Percentiles rank a stretch among this genome's conserved stretches.
Evolutionary conservation across 2,888 invertebrate genomes (phyloP).

Genomic region (Tachina fera): DNA sequence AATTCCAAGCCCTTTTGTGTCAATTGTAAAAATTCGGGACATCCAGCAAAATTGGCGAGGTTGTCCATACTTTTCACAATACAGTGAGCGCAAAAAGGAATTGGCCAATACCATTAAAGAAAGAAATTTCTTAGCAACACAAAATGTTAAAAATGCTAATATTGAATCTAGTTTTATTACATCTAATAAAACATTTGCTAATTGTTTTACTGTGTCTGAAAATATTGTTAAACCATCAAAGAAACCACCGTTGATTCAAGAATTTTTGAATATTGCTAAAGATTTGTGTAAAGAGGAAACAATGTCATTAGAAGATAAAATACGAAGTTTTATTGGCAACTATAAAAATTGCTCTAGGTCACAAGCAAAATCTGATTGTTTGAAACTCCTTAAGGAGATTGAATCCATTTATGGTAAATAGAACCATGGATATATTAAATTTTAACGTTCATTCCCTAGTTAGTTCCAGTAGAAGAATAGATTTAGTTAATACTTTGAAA

Average conservation of each 20-base stretch:
- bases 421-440: conserved; percentile 12
- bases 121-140: not conserved
- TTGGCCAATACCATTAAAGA: not conserved
- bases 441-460: conserved; percentile 14
- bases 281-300: conserved; percentile 8
- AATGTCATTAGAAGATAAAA: conserved; percentile 20
- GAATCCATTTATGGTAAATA: not conserved
- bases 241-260: no score
- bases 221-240: not conserved
- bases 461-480: not conserved
- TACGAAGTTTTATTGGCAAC: conserved; percentile 5
- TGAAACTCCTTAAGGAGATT: conserved; percentile 8
- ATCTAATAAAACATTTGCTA: no score
- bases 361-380: conserved; percentile 17
- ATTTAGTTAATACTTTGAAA: not conserved
- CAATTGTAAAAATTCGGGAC: not conserved
- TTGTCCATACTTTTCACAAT: no score
- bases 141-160: not conserved
- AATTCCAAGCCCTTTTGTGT: not conserved
- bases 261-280: conserved; percentile 6
- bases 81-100: not conserved
- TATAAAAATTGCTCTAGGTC: conserved; percentile 9
- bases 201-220: not conserved
- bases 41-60: no score
- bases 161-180: not conserved